Percentiles rank a stretch among this genome's conserved stretches.
phyloP scores from a whole-genome alignment of 2,888 invertebrate species.

The Pristionchus entomophagus region DNA sequence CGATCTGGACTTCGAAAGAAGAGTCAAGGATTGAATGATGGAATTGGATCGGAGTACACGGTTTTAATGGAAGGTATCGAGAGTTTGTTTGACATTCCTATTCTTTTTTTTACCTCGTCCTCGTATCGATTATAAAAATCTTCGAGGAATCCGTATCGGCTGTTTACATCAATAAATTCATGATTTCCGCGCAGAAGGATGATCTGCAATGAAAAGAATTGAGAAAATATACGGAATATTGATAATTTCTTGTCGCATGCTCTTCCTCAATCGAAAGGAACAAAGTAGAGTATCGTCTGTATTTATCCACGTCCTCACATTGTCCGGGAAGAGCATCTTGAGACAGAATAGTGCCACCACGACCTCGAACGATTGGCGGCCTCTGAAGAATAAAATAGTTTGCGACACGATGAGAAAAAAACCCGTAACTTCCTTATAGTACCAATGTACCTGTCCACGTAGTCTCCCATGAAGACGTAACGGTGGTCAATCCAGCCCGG shows the following conservation, averaged over 20 bases:
- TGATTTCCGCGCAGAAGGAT: background rate
- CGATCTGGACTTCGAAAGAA: too few relatives aligned
- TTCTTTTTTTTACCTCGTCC: background rate
- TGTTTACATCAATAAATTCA: background rate
- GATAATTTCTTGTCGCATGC: too few relatives aligned
- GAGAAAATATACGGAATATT: too few relatives aligned
- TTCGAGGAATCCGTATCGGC: background rate
- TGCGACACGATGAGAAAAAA: background rate
- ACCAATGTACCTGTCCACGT: background rate
- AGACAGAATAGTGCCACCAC: slow-evolving; percentile 16
- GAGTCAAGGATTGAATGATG: too few relatives aligned
- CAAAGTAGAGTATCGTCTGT: too few relatives aligned
- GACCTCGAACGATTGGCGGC: background rate
- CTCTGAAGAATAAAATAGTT: background rate
- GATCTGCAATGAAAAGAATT: background rate
- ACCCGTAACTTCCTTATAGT: background rate
- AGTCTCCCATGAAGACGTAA: background rate
- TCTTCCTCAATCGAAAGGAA: too few relatives aligned
- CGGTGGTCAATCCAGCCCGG: background rate
- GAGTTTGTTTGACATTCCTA: too few relatives aligned
- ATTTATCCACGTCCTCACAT: background rate
- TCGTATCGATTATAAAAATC: background rate
- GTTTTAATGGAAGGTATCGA: too few relatives aligned
- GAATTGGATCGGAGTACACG: too few relatives aligned
- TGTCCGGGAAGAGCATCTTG: slow-evolving; percentile 16